Conservation (phyloP, 2,888 invertebrate genomes). For the Ophion obscuratus region DNA sequence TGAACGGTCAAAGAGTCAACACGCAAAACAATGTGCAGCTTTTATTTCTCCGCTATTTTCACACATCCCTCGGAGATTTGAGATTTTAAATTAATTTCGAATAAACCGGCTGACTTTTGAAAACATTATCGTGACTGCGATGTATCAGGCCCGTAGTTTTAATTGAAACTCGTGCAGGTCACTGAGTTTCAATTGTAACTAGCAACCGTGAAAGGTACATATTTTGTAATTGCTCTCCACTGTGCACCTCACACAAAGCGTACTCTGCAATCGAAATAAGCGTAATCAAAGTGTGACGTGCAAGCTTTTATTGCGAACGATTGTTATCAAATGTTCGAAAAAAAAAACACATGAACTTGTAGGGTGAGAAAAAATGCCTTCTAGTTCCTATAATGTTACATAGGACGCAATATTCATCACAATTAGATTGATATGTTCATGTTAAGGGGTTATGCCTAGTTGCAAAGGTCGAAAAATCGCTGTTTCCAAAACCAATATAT, state of each 20-base stretch:
- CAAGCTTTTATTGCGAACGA: not conserved
- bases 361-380: not conserved
- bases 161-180: not conserved
- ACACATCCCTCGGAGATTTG: not conserved
- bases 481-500: too few species aligned
- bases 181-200: slow-evolving; percentile 9
- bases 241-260: too few species aligned
- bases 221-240: not conserved
- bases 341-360: not conserved
- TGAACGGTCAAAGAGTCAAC: not conserved
- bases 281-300: not conserved
- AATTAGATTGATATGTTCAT: not conserved
- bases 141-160: not conserved
- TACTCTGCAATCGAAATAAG: too few species aligned
- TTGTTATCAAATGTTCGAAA: not conserved
- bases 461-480: too few species aligned
- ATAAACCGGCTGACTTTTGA: not conserved
- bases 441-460: too few species aligned
- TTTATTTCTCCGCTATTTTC: not conserved
- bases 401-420: not conserved
- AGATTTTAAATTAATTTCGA: not conserved
- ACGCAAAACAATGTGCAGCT: not conserved
- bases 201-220: not conserved
- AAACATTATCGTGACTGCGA: not conserved
- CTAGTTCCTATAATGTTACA: not conserved